Percentiles rank a stretch among this genome's conserved stretches.
Conservation (phyloP, 2,113 vertebrate genomes). For the Pantherophis guttatus region DNA sequence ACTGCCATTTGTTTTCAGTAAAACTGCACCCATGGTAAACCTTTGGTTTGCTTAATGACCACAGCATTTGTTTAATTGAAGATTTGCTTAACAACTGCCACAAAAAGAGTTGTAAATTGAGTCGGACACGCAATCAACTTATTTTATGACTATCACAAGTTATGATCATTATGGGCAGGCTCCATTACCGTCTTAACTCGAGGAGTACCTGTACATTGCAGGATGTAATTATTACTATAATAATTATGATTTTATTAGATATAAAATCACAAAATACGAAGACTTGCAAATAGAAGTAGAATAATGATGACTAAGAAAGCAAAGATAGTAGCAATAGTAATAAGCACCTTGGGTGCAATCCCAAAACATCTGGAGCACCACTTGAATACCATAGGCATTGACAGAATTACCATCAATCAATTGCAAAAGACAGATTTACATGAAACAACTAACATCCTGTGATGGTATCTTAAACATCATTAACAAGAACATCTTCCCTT, state of each 20-base stretch:
- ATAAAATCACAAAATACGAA: background rate
- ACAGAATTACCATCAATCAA: background rate
- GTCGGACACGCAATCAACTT: background rate
- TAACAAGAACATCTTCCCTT: background rate
- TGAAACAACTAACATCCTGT: background rate
- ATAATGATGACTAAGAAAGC: background rate
- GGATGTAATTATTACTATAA: background rate
- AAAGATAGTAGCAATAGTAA: background rate
- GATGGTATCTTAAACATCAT: background rate
- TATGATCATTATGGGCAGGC: background rate
- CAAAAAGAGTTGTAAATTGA: background rate
- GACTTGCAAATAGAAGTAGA: background rate
- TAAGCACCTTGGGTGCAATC: background rate
- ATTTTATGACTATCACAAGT: background rate
- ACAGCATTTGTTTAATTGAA: background rate
- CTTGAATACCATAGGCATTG: background rate
- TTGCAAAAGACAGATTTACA: background rate
- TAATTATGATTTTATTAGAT: background rate
- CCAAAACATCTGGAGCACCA: background rate
- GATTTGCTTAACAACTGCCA: background rate
- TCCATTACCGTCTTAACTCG: background rate
- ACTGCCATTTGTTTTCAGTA: background rate
- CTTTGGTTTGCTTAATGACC: background rate
- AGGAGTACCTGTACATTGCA: background rate
- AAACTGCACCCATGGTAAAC: background rate